Base-by-base conservation (phyloP, 2,888 invertebrate genomes). In the Microplitis manilae region DNA sequence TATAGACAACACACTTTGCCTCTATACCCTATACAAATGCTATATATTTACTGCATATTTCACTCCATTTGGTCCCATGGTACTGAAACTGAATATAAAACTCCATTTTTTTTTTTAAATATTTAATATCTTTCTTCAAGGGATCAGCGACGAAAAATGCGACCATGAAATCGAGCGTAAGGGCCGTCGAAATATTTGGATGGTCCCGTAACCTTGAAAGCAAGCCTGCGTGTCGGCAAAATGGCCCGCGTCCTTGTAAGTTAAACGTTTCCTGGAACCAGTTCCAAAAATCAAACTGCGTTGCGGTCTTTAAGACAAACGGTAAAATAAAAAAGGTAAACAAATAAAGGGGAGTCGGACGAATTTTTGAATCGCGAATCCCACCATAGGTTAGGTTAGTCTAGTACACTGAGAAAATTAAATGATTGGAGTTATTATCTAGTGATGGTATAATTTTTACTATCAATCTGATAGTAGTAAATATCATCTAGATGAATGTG, bases 221-320 rank as follows among this genome's bases (percentile, higher is more conserved):
- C 15, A 41, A 61, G 39, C 60, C 71, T 62, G 71, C 61, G 13
- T 41, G 15, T 20, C 20, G 15, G 64, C 6, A 73, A 72, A 72
- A 72, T 71, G 71, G n/a, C 17, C 20, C 41, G 39, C 41, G 64
- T 72, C 64, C 62, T 73, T 40, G 64, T 73, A 9, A 68, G 40
- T 73, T 50, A 73, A 73, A 73, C 40, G 41, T 50, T 73, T 73
- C 73, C 73, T 64, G 73, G 65, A 73, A 73, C 62, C 41, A 20
- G 73, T 65, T 72, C 39, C 6, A 39, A 72, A 72, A 72, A 60
- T 39, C 39, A 6, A 61, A 15, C 30, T 20, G n/a, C 38, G 13
- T 39, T 38, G 30, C 67, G n/a, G 30, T 67, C 13, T 30, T 67
- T 59, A 71, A 30, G 20, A 62, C 17, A 60, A 40, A 62, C 30